Evolutionary conservation across 2,113 vertebrate species (phyloP).

Genomic region (Haliaeetus leucogaster): DNA sequence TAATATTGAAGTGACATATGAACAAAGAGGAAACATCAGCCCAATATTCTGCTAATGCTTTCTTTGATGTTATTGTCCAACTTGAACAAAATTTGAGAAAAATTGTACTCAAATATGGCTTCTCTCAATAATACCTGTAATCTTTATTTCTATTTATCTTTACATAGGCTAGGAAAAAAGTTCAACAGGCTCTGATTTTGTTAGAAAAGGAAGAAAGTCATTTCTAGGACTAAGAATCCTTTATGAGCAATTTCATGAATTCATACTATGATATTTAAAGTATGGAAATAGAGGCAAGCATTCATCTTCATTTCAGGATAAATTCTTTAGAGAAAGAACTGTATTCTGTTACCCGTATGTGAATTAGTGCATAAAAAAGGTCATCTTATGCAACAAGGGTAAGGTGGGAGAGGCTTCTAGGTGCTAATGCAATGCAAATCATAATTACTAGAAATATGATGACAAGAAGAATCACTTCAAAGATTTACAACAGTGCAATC

Average conservation of each 20-base stretch:
- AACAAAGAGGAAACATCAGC: not conserved
- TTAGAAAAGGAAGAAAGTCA: not conserved
- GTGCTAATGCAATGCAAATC: conserved; percentile 51
- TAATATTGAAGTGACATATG: not conserved
- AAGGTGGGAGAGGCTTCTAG: conserved; percentile 18
- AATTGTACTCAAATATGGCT: not conserved
- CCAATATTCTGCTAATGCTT: not conserved
- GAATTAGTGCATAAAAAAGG: conserved; percentile 26
- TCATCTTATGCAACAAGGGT: conserved; percentile 30
- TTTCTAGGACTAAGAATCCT: not conserved
- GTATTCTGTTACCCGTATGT: not conserved
- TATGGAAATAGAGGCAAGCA: not conserved
- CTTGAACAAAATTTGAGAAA: not conserved
- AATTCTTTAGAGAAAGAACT: not conserved
- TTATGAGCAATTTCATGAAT: not conserved
- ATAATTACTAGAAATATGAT: conserved; percentile 54
- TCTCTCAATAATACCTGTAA: not conserved
- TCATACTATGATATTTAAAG: not conserved
- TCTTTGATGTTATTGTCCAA: not conserved
- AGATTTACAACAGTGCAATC: conserved; percentile 46
- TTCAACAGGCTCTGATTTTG: not conserved
- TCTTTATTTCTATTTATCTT: not conserved
- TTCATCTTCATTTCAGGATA: not conserved
- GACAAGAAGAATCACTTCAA: conserved; percentile 41
- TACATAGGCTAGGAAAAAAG: not conserved